Base-by-base conservation (phyloP, 2,113 vertebrate species). In the Varanus komodoensis region DNA sequence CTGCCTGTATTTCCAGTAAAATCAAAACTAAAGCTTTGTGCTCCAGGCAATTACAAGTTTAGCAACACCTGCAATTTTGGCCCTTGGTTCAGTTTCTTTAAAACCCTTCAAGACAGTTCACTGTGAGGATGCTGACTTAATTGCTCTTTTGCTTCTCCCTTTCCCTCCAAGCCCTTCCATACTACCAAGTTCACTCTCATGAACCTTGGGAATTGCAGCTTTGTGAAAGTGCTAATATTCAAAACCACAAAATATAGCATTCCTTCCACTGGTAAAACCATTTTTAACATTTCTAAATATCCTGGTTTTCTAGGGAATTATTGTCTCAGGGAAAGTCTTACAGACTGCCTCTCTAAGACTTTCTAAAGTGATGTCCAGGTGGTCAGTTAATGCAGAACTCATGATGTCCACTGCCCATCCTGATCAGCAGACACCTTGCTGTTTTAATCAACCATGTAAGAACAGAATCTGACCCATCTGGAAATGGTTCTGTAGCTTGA, bases 401-500 rank as follows among this genome's bases (percentile, higher is more conserved):
- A 15, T 29, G 38, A 17, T 54, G 73, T 84, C 88, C 27, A 44
- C 38, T 44, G 3, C 38, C 38, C 38, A 44, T 87, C 86, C 90
- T 92, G 71, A 87, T 71, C 54, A 27, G 82, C 80, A 86, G 91
- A 93, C 89, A 90, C 89, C 91, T 92, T 92, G 89, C 80, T 87
- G 0, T 84, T 79, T 91, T 86, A 91, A 3, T 71, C 61, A 64
- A 15, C 87, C 90, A 88, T 87, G 87, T 82, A 95, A 92, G 88
- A 57, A 54, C 50, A 91, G 83, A 89, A 57, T 82, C 82, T 0
- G 3, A 38, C 21, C 93, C 50, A 38, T 91, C 77, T 88, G 48
- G 68, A 89, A 92, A 87, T 85, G 87, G 83, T 83, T 90, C 91
- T 89, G 19, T 1, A 83, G 81, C 84, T 89, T 89, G 90, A 89